A percentile compares a stretch with the other conserved stretches of the same genome.
phyloP scores from a whole-genome alignment of 2,888 invertebrate species.

The Bursaphelenchus okinawaensis region DNA sequence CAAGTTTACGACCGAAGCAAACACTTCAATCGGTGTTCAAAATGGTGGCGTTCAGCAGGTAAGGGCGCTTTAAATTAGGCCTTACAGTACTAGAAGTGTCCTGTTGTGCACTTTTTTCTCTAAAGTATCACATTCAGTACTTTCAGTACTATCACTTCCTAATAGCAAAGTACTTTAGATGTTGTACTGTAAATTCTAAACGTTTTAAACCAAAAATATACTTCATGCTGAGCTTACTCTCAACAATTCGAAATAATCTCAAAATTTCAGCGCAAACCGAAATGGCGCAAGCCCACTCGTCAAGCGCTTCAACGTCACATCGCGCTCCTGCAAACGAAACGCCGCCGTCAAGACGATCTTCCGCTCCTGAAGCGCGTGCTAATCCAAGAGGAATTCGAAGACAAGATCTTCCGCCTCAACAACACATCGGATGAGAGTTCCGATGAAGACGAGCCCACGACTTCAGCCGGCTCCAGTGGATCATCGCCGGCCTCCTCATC shows the following conservation, averaged over 20 bases:
- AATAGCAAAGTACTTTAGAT: too few relatives aligned
- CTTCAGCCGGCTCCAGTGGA: not conserved
- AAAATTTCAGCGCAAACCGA: not conserved
- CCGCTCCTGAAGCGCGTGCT: not conserved
- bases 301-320: constrained; percentile 5
- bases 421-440: constrained; percentile 1
- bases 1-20: too few relatives aligned
- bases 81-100: too few relatives aligned
- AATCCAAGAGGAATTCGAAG: constrained; percentile 10
- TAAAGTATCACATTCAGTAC: too few relatives aligned
- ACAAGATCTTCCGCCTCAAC: constrained; percentile 2
- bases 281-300: not conserved
- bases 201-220: too few relatives aligned
- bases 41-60: not conserved
- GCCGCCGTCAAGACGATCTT: not conserved
- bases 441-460: not conserved
- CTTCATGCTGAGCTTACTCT: too few relatives aligned
- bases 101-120: too few relatives aligned
- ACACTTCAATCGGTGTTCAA: too few relatives aligned
- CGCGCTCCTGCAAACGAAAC: not conserved
- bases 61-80: too few relatives aligned
- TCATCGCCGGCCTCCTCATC: not conserved
- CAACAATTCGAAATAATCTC: too few relatives aligned
- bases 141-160: too few relatives aligned
- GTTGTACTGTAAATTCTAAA: too few relatives aligned